Evolutionary conservation across 2,888 invertebrate species (phyloP).

Genomic region (Caenorhabditis sp.): DNA sequence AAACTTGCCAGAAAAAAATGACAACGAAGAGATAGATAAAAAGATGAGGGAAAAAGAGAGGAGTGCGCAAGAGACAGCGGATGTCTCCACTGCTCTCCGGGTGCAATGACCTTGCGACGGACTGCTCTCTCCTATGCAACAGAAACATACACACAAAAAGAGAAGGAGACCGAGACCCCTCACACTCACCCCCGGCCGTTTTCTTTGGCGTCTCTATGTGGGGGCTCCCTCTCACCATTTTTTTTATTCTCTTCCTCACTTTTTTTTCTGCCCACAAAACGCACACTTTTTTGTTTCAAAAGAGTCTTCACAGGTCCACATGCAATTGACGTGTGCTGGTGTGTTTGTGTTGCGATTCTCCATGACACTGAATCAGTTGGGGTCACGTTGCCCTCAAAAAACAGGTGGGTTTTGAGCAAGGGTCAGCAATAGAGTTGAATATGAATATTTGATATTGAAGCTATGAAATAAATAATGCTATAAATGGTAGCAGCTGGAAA

Average conservation of each 20-base stretch:
- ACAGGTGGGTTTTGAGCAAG: background rate
- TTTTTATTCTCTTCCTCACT: constrained; percentile 25
- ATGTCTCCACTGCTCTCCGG: constrained; percentile 28
- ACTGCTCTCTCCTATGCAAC: constrained; percentile 56
- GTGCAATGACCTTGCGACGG: constrained; percentile 54
- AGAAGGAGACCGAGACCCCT: constrained; percentile 11
- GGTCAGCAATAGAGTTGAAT: background rate
- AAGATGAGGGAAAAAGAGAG: constrained; percentile 9
- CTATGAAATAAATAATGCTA: too few species aligned
- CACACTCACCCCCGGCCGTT: constrained; percentile 6
- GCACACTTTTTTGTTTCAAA: constrained; percentile 55
- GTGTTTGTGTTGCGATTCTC: constrained; percentile 10
- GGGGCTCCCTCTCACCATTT: background rate
- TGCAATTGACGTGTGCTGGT: constrained; percentile 18
- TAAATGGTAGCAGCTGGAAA: too few species aligned
- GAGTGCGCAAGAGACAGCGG: constrained; percentile 41
- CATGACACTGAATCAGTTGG: constrained; percentile 11
- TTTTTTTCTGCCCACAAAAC: constrained; percentile 35
- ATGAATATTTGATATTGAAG: background rate
- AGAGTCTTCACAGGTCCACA: constrained; percentile 28
- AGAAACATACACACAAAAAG: constrained; percentile 47
- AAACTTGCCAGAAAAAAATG: background rate
- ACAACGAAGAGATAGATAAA: background rate
- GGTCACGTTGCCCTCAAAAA: background rate
- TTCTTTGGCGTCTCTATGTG: constrained; percentile 2